These are phyloP conservation scores for Eugnorisma glareosa DNA, from an alignment of 2,888 invertebrate species.

Conservation along the genomic window DNA sequence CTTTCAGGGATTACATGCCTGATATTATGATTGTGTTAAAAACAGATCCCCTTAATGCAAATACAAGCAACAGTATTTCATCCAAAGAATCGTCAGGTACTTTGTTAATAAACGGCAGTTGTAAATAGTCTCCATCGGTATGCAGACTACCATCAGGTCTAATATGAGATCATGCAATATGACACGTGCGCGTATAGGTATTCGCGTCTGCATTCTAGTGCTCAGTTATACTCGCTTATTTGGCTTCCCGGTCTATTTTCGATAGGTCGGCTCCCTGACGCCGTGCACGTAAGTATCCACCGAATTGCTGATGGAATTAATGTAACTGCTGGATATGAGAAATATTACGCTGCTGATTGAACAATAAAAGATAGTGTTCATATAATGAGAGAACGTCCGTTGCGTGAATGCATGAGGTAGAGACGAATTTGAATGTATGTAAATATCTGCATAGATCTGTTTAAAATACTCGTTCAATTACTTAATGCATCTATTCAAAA, in stretches of 20 bases:
- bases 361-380: neutral
- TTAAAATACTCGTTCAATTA: neutral
- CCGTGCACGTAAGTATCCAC: conserved; percentile 36
- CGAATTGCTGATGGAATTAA: conserved; percentile 44
- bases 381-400: neutral
- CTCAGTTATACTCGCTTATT: conserved; percentile 72
- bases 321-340: conserved; percentile 7
- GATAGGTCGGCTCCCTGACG: conserved; percentile 66
- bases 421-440: neutral
- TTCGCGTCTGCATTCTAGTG: conserved; percentile 73
- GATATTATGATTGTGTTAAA: neutral
- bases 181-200: conserved; percentile 57
- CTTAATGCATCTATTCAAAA: conserved; percentile 17
- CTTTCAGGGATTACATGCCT: neutral
- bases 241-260: conserved; percentile 76
- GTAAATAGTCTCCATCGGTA: conserved; percentile 22
- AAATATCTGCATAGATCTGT: conserved; percentile 3
- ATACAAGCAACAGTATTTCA: neutral
- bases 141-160: conserved; percentile 42
- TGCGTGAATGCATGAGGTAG: neutral
- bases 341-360: neutral
- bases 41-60: too few species aligned
- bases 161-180: conserved; percentile 63
- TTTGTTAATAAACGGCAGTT: neutral
- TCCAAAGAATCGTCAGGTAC: neutral